Evolutionary conservation across 2,888 invertebrate genomes (phyloP), one percentile per base, ranked within the genome.

Genomic region (Caenorhabditis plicata): DNA sequence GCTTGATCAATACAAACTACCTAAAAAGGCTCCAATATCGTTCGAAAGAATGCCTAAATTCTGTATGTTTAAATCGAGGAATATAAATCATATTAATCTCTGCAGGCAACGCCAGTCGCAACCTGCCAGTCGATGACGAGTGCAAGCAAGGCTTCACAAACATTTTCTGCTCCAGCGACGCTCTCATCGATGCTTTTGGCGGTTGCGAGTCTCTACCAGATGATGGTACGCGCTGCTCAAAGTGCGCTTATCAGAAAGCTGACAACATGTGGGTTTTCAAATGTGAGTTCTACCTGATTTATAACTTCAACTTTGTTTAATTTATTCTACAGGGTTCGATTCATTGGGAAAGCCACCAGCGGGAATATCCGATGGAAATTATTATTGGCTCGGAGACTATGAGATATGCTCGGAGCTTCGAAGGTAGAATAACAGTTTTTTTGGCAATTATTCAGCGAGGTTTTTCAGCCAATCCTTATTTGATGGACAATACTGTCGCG

Each of bases 341-440:
- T 73, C 80, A n/a, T 46, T 80, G 23, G 80, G 80, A 19, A 78
- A 78, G 47, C 70, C 75, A 26, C 79, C 81, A 2, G 71, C 79
- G 7, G 81, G 81, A 5, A 71, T 81, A 38, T 68, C 78, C 15
- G 79, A 82, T 47, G 81, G 81, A 4, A 81, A 82, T 36, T 75
- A 80, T 33, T 77, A 80, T 54, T 81, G 81, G 74, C 69, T 81
- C 15, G 81, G 81, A 11, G 80, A 81, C 27, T 82, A 77, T 48
- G 80, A 81, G 27, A 73, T 77, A 17, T 81, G 81, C 50, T 48
- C 74, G 5, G 54, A 47, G 4, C 57, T 81, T 26, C 39, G 62
- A 58, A 44, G 35, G 64, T 74, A 26, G n/a, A 20, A 22, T 11
- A 3, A 44, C 1, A 17, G 15, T 4, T 15, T n/a, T 9, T 33